phyloP scores from a whole-genome alignment of 2,797 vertebrate species.

The Eulemur mongoz region DNA sequence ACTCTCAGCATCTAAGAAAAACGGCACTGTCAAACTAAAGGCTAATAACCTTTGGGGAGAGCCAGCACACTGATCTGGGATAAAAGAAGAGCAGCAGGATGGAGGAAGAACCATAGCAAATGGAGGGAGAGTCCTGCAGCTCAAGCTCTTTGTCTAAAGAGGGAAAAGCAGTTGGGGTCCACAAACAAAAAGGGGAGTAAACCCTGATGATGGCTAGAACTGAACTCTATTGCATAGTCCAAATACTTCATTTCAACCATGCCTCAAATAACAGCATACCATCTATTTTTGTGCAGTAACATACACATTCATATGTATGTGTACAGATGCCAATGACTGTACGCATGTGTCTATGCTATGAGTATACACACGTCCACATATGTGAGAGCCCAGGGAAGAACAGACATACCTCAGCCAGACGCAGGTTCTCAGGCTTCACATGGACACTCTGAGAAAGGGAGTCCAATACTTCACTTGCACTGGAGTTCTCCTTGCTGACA shows the following conservation, averaged over 20 bases:
- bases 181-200: neutral
- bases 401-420: slow-evolving; percentile 91
- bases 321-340: neutral
- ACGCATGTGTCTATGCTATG: neutral
- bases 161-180: neutral
- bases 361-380: neutral
- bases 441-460: slow-evolving; percentile 92
- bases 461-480: slow-evolving; percentile 94
- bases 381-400: neutral
- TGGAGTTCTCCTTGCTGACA: slow-evolving; percentile 97
- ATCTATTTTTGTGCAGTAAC: neutral
- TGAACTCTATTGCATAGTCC: neutral
- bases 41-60: neutral
- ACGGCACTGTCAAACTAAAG: neutral
- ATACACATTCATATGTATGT: fast-evolving
- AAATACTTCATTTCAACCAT: neutral
- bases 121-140: neutral
- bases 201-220: neutral
- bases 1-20: neutral
- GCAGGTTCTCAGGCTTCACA: slow-evolving; percentile 95
- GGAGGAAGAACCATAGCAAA: neutral
- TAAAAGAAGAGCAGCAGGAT: neutral
- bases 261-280: neutral
- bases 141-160: neutral
- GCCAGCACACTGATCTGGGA: neutral